phyloP scores from a whole-genome alignment of 2,888 invertebrate genomes.

The Campoplex capitator region DNA sequence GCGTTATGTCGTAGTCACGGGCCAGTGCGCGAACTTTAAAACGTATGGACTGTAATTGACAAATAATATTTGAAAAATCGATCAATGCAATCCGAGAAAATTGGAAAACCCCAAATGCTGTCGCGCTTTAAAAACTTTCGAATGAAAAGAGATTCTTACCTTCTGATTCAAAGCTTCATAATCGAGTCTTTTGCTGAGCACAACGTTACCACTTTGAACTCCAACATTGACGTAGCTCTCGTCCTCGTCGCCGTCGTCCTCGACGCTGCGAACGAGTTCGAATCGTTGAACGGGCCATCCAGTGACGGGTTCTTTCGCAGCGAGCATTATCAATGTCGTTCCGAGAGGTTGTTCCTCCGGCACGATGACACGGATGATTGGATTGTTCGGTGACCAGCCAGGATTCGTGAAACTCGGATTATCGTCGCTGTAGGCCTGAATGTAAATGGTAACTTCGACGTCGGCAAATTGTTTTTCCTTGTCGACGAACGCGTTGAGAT shows the following conservation, averaged over 20 bases:
- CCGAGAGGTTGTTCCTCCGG: constrained; percentile 92
- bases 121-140: background rate
- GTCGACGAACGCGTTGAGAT: constrained; percentile 89
- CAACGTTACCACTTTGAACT: constrained; percentile 91
- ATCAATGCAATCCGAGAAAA: background rate
- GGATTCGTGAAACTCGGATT: constrained; percentile 91
- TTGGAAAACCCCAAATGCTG: background rate
- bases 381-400: constrained; percentile 90
- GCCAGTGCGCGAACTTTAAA: constrained; percentile 85
- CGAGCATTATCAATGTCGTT: constrained; percentile 89
- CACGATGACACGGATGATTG: constrained; percentile 88
- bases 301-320: constrained; percentile 90
- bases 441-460: constrained; percentile 91
- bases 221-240: constrained; percentile 83
- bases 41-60: constrained; percentile 80
- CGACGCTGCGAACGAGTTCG: constrained; percentile 80
- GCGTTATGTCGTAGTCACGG: constrained; percentile 82
- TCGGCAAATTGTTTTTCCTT: constrained; percentile 88
- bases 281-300: constrained; percentile 87
- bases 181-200: constrained; percentile 90
- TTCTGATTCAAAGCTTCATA: constrained; percentile 90
- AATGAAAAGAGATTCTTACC: constrained; percentile 79
- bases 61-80: background rate
- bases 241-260: constrained; percentile 77
- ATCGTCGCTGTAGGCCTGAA: constrained; percentile 91